Evolutionary conservation across 1,140 invertebrate species (phyloP).

Genomic region (Drosophila elegans): DNA sequence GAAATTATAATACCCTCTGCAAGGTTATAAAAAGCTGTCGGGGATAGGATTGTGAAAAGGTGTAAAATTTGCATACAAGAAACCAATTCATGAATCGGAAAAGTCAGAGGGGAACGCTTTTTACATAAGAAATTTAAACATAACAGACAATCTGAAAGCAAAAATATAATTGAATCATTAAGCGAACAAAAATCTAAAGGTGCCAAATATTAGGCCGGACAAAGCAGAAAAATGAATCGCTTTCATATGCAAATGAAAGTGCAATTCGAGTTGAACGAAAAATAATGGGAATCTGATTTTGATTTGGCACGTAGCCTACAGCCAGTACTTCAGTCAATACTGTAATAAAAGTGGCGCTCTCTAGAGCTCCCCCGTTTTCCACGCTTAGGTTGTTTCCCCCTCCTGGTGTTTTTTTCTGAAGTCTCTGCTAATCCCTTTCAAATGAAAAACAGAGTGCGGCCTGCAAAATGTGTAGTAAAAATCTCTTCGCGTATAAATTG

Average conservation of each 20-base stretch:
- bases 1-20: too few species aligned
- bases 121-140: too few species aligned
- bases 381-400: background rate
- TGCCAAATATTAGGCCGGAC: constrained; percentile 68
- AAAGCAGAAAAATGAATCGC: constrained; percentile 54
- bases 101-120: too few species aligned
- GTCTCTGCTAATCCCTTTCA: constrained; percentile 62
- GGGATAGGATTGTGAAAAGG: constrained; percentile 13
- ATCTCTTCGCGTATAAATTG: constrained; percentile 55
- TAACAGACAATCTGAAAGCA: constrained; percentile 41
- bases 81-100: constrained; percentile 54
- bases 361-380: background rate
- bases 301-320: constrained; percentile 74
- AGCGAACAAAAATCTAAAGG: constrained; percentile 61
- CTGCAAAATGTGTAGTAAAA: constrained; percentile 54
- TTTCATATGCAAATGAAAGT: constrained; percentile 78
- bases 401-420: background rate
- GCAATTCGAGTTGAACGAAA: constrained; percentile 43
- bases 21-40: too few species aligned
- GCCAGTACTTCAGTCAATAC: constrained; percentile 24
- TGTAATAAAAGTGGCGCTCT: constrained; percentile 66
- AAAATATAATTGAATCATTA: constrained; percentile 66
- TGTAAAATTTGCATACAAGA: constrained; percentile 74
- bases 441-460: constrained; percentile 69
- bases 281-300: constrained; percentile 73